Conservation (phyloP, 2,888 invertebrate genomes). For the Aphelenchoides bicaudatus region DNA sequence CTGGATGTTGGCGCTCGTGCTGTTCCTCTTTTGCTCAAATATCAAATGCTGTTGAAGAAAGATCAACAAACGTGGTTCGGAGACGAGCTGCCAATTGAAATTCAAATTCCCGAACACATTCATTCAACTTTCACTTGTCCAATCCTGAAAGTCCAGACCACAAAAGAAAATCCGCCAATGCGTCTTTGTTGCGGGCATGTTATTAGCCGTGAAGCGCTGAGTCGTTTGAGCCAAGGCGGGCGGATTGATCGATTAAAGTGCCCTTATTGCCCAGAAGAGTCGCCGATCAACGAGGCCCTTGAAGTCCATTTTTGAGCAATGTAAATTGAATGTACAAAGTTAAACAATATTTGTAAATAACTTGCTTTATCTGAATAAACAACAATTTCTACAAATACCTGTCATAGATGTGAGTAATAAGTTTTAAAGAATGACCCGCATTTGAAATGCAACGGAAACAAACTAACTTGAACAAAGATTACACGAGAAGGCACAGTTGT, state of each 20-base stretch:
- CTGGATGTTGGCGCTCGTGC: constrained; percentile 88
- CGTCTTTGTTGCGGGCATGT: constrained; percentile 94
- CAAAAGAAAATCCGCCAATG: constrained; percentile 94
- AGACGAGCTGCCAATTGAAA: constrained; percentile 83
- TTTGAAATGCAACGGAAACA: too few species aligned
- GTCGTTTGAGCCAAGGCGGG: constrained; percentile 69
- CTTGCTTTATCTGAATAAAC: background rate
- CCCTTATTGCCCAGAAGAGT: constrained; percentile 93
- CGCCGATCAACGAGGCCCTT: background rate
- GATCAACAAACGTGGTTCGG: constrained; percentile 75
- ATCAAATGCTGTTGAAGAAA: constrained; percentile 18
- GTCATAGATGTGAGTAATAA: too few species aligned
- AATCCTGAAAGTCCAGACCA: constrained; percentile 90
- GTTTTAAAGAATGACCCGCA: background rate
- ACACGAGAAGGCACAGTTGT: constrained; percentile 54
- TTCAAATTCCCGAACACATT: constrained; percentile 67
- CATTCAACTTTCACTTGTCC: constrained; percentile 99
- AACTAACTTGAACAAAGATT: too few species aligned
- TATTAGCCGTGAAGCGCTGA: constrained; percentile 91
- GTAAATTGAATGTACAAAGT: too few species aligned
- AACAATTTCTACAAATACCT: background rate
- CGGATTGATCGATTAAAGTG: constrained; percentile 80
- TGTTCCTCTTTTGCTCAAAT: constrained; percentile 81
- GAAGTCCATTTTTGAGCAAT: constrained; percentile 1
- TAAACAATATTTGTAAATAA: constrained; percentile 13